Base-by-base conservation (phyloP, 2,888 invertebrate species). In the Holacanthella duospinosa region DNA sequence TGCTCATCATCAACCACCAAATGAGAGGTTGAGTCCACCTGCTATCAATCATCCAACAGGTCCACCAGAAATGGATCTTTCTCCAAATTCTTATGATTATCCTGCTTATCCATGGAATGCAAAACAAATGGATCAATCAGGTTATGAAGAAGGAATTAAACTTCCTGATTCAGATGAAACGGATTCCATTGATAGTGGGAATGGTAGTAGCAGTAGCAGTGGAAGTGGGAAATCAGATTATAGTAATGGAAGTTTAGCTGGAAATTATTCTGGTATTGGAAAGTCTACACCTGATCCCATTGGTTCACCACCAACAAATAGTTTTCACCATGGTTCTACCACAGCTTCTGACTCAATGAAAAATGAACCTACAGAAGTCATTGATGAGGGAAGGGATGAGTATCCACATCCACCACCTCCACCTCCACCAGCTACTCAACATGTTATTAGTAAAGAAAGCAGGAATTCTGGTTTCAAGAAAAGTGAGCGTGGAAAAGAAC, bases 371-470 rank as follows among this genome's bases (percentile, higher is more conserved):
- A 21, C 61, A 3, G 56, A 55, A 43, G 27, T 12, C 21, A 48
- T 27, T 48, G 24, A 44, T 26, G 55, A 62, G 29, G 62, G 27
- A 24, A 65, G 64, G 26, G 64, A 60, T 25, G 63, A 64, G 43
- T 68, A 68, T 48, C 67, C 66, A 53, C 72, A 71, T 16, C 75
- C 75, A n/a, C n/a, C n/a, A n/a, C n/a, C n/a, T n/a, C n/a, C n/a
- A n/a, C n/a, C n/a, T n/a, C n/a, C n/a, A 26, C 71, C 73, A 64
- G 74, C 75, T 43, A 74, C 74, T 69, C 75, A 75, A 16, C 75
- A 75, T 60, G 74, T 74, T 68, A n/a, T n/a, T n/a, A n/a, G n/a
- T 68, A 69, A 61, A 64, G 67, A 68, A 68, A 54, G 26, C 57
- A 24, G n/a, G 62, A 58, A 62, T 55, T 53, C 60, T 54, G 43